Percentiles rank a stretch among this genome's conserved stretches.
phyloP scores from a whole-genome alignment of 2,797 vertebrate genomes.

The Platyrinchus mystaceus region DNA sequence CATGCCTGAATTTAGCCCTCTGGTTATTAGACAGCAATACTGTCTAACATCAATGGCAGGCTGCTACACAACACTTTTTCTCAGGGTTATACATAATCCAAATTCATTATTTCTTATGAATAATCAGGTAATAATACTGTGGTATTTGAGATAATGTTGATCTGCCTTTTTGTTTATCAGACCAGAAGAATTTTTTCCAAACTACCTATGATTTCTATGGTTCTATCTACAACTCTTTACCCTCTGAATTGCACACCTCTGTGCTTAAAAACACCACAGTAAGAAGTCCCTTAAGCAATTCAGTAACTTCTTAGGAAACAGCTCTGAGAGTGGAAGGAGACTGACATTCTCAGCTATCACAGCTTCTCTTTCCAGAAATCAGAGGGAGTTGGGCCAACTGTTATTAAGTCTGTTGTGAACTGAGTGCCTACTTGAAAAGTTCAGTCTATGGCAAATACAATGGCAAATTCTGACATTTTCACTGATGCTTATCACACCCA shows the following conservation, averaged over 20 bases:
- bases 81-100: not conserved
- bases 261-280: not conserved
- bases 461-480: not conserved
- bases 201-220: not conserved
- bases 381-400: not conserved
- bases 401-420: not conserved
- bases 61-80: not conserved
- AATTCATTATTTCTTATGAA: not conserved
- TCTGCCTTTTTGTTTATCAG: not conserved
- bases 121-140: not conserved
- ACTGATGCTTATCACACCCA: not conserved
- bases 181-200: not conserved
- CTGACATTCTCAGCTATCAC: not conserved
- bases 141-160: not conserved
- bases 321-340: not conserved
- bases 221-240: not conserved
- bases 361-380: not conserved
- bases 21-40: not conserved
- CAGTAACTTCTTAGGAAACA: not conserved
- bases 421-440: not conserved
- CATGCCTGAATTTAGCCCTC: not conserved
- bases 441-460: not conserved
- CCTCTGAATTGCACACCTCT: not conserved
- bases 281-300: not conserved
- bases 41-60: not conserved